Evolutionary conservation across 2,888 invertebrate species (phyloP), one percentile per base, ranked within the genome.

Genomic region (Baronia brevicornis): DNA sequence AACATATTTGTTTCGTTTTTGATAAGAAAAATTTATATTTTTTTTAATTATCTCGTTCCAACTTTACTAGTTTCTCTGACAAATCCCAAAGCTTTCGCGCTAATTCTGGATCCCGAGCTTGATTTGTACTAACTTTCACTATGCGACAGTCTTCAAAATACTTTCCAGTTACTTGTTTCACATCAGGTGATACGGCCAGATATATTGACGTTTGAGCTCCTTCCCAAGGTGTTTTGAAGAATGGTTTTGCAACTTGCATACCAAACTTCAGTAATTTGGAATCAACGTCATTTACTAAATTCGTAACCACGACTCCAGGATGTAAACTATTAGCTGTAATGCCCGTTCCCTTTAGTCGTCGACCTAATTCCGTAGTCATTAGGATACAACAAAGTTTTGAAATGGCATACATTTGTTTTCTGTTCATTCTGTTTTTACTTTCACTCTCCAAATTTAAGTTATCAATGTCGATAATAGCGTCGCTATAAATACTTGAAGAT

Each of bases 261-360:
- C 88, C 29, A 42, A 64, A 33, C 38, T 42, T 54, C 0, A 50
- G 10, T 17, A 54, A 44, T 2, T 35, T 23, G 2, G 33, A 18
- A 29, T 58, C 42, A 7, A 51, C 21, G 6, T 86, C 87, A 27
- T 88, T 74, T 87, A 91, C 87, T 21, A 92, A 52, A 5, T 60
- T 47, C 0, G 91, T 91, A 48, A 88, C 87, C 19, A 94, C 90
- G 68, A 90, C 84, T 13, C 95, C 95, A 0, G 95, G 95, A 74
- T 95, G 94, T 30, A 95, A 73, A 50, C 90, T 90, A 60, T 95
- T 94, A 0, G 87, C 90, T 0, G 92, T 92, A 0, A 94, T 89
- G 9, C 88, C 88, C 1, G 90, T 87, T 2, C 88, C 90, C 55
- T 90, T 85, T 28, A 94, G 64, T 31, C 88, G 84, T 32, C 86